Evolutionary conservation across 2,113 vertebrate species (phyloP), one percentile per base, ranked within the genome.

Genomic region (Nothoprocta perdicaria): DNA sequence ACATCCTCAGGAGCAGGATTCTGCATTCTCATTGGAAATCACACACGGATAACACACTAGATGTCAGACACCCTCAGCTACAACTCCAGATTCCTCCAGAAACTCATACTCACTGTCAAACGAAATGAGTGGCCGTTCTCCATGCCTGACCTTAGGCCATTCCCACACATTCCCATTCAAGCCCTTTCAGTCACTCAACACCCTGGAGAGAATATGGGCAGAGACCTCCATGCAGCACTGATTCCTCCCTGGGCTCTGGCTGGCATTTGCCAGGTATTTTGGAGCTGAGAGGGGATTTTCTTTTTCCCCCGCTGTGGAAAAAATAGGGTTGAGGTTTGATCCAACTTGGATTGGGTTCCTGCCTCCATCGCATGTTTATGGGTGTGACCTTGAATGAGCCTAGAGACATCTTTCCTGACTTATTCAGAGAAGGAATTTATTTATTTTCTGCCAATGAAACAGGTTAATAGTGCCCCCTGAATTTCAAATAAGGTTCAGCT

Each of bases 371-470:
- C 72, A 1, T 52, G 68, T 89, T 96, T 91, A 82, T 5, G 0
- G 87, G 5, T 85, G 52, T 77, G 89, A 87, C 95, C 95, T 93
- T 96, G 94, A 77, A 7, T 4, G n/a, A 85, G 94, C 50, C 72
- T 74, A 52, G 89, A 40, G 75, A 23, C 86, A 85, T 87, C 92
- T 45, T 69, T 94, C 75, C 86, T 63, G 57, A 23, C 75, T 58
- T 1, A 1, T 88, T 92, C 71, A 31, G 38, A 92, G 55, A 65
- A 87, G 72, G 31, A 35, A 38, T 94, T 94, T 96, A 89, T 94
- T 95, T 94, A 93, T 92, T 95, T 91, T 80, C 92, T 87, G 87
- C 91, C 95, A 91, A 69, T 62, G 68, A 45, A 91, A 91, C 8
- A 82, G 40, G 27, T 74, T 91, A 81, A 48, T 8, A 52, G 79